phyloP scores from a whole-genome alignment of 1,140 invertebrate species.

The Aphelenchoides avenae region DNA sequence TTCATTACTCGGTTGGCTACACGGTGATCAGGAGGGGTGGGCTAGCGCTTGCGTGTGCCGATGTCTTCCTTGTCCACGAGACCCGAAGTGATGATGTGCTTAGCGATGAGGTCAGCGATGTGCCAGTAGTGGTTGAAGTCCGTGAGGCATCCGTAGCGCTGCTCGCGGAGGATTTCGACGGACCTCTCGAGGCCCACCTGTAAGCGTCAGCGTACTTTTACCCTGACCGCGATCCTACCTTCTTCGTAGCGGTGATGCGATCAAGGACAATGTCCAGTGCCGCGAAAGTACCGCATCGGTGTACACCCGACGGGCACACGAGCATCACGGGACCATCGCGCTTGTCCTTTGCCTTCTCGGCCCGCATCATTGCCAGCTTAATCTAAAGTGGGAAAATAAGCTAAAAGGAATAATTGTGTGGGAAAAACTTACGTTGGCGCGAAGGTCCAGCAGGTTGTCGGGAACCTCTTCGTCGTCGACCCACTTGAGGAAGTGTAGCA shows the following conservation, averaged over 20 bases:
- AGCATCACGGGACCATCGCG: neutral
- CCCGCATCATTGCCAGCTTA: constrained; percentile 1
- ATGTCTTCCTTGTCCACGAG: neutral
- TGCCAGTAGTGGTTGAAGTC: constrained; percentile 2
- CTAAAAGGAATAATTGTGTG: neutral
- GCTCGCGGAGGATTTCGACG: constrained; percentile 6
- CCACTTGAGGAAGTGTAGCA: constrained; percentile 10
- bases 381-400: neutral
- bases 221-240: neutral
- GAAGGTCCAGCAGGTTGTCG: constrained; percentile 8
- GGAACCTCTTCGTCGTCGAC: constrained; percentile 3
- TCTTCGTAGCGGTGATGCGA: constrained; percentile 2
- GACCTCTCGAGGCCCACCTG: constrained; percentile 4
- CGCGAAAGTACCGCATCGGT: constrained; percentile 6
- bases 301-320: neutral
- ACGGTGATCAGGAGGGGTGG: too few species aligned
- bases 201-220: neutral
- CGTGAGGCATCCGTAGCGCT: constrained; percentile 5
- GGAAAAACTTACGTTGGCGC: neutral
- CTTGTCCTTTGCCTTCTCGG: constrained; percentile 5
- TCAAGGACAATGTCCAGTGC: constrained; percentile 6
- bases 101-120: constrained; percentile 8
- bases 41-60: constrained; percentile 6
- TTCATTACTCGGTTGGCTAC: too few species aligned
- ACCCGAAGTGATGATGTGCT: constrained; percentile 3